Percentiles rank a stretch among this genome's conserved stretches.
Evolutionary conservation across 92 coral and sea anemone species (phyloP).

Genomic region (Paragorgia papillata): DNA sequence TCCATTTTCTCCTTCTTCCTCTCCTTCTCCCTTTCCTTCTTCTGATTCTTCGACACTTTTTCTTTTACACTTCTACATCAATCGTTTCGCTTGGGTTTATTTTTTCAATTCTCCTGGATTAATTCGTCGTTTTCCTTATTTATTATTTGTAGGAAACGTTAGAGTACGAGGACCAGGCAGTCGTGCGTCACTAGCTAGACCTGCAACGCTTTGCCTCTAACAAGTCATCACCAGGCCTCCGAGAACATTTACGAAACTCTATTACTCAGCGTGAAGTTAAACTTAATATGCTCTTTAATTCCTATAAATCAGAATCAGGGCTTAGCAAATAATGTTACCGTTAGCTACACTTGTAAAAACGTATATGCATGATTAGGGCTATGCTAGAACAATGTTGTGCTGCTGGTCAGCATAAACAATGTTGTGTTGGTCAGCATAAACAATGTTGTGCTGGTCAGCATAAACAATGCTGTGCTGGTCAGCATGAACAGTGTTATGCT

Average conservation of each 20-base stretch:
- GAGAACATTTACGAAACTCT: neutral
- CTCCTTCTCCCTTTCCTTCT: neutral
- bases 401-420: too few relatives aligned
- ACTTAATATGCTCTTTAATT: too few relatives aligned
- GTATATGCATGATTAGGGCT: neutral
- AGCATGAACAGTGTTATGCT: too few relatives aligned
- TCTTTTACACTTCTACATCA: too few relatives aligned
- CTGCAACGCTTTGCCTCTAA: neutral
- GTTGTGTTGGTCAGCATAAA: too few relatives aligned
- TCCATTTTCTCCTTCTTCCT: neutral
- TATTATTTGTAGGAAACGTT: neutral
- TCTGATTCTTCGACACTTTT: neutral
- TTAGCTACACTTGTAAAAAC: neutral
- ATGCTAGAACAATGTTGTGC: too few relatives aligned
- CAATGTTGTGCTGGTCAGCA: too few relatives aligned
- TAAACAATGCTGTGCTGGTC: too few relatives aligned
- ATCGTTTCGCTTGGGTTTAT: neutral
- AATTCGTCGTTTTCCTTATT: neutral
- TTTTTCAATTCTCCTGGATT: neutral
- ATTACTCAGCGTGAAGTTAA: too few relatives aligned
- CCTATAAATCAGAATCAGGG: too few relatives aligned
- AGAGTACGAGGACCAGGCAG: neutral
- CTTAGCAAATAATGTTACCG: too few relatives aligned
- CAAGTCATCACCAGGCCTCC: slow-evolving; percentile 16
- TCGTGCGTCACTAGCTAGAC: neutral